Percentiles rank a stretch among this genome's conserved stretches.
Evolutionary conservation across 2,888 invertebrate genomes (phyloP).

Genomic region (Anarsia innoxiella): DNA sequence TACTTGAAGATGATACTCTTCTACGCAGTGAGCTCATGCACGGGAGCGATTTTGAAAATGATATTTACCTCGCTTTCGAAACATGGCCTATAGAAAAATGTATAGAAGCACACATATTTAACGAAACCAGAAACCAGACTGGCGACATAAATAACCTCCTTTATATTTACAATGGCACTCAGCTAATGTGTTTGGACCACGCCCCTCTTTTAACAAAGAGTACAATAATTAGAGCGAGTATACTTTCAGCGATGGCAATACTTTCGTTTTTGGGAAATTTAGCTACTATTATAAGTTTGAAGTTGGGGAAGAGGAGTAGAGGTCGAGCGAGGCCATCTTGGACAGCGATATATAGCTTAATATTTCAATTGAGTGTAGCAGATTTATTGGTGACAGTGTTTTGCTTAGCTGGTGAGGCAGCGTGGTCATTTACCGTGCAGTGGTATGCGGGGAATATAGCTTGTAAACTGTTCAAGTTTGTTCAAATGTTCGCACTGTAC

Average conservation of each 20-base stretch:
- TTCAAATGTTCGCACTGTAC: constrained; percentile 88
- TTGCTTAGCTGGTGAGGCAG: constrained; percentile 86
- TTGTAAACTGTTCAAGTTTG: constrained; percentile 87
- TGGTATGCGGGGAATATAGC: constrained; percentile 86
- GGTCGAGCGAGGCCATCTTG: constrained; percentile 76
- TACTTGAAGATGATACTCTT: constrained; percentile 44
- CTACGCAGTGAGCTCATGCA: constrained; percentile 35
- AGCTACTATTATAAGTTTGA: constrained; percentile 85
- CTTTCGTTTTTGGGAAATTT: constrained; percentile 84
- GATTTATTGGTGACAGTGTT: constrained; percentile 88
- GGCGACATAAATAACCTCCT: constrained; percentile 34
- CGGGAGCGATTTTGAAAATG: constrained; percentile 37
- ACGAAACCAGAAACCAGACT: constrained; percentile 28
- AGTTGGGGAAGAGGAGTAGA: constrained; percentile 75
- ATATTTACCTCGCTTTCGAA: constrained; percentile 26
- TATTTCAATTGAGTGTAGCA: constrained; percentile 87
- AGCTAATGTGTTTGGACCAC: constrained; percentile 72
- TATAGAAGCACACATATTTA: constrained; percentile 36
- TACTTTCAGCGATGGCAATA: constrained; percentile 81
- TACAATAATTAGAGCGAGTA: constrained; percentile 78
- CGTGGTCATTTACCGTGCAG: constrained; percentile 86
- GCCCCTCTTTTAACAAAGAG: constrained; percentile 80
- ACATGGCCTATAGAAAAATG: constrained; percentile 58
- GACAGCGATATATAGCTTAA: constrained; percentile 84
- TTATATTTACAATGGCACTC: constrained; percentile 47